Evolutionary conservation across 1,140 invertebrate genomes (phyloP).

Genomic region (Euschistus heros): DNA sequence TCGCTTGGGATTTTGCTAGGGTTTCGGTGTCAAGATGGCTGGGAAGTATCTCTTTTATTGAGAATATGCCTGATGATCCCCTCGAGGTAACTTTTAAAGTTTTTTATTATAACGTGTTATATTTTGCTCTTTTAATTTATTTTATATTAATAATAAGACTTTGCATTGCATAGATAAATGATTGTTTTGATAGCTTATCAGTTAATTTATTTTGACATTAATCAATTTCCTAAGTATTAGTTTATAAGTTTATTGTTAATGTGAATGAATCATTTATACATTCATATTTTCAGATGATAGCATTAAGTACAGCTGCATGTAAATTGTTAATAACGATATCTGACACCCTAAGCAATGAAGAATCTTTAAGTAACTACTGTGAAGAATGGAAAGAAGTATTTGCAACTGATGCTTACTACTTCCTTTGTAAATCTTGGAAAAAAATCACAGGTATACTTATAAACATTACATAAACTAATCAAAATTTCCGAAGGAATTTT

Average conservation of each 20-base stretch:
- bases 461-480: not conserved
- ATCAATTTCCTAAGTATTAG: too few species aligned
- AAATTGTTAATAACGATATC: constrained; percentile 13
- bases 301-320: constrained; percentile 19
- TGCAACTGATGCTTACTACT: constrained; percentile 30
- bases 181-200: too few species aligned
- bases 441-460: constrained; percentile 25
- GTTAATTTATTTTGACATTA: too few species aligned
- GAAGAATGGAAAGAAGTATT: constrained; percentile 35
- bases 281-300: constrained; percentile 18
- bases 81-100: not conserved
- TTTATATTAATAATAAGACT: too few species aligned
- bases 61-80: not conserved
- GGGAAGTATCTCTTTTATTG: constrained; percentile 37
- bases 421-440: constrained; percentile 22
- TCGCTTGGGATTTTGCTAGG: constrained; percentile 51
- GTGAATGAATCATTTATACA: too few species aligned
- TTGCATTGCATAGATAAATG: too few species aligned
- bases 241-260: too few species aligned
- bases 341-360: not conserved
- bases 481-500: not conserved
- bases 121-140: too few species aligned
- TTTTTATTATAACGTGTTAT: not conserved
- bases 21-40: constrained; percentile 53
- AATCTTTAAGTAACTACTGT: not conserved